Evolutionary conservation across 1,140 invertebrate genomes (phyloP).

Genomic region (Bombus superbus): DNA sequence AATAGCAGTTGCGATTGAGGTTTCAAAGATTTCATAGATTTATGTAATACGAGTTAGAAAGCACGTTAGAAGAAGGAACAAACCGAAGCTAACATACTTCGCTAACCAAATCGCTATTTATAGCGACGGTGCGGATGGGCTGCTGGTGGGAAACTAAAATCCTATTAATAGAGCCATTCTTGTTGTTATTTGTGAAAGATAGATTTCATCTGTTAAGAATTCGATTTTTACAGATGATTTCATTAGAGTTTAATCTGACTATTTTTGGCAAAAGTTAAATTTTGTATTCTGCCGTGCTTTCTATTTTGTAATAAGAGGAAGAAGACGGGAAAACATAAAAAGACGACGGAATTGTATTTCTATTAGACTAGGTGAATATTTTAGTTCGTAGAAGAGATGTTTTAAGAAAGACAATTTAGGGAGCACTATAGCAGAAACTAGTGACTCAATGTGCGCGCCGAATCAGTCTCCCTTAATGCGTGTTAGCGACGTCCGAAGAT

Average conservation of each 20-base stretch:
- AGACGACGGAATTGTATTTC: background rate
- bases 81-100: conserved; percentile 5
- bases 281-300: background rate
- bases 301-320: background rate
- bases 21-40: background rate
- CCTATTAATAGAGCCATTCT: conserved; percentile 31
- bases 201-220: background rate
- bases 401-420: background rate
- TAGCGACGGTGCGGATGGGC: conserved; percentile 5
- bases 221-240: background rate
- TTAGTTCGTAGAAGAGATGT: background rate
- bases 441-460: background rate
- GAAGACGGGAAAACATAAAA: no score
- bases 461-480: conserved; percentile 20
- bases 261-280: background rate
- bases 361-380: background rate
- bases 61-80: background rate
- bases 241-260: background rate
- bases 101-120: conserved; percentile 35
- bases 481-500: conserved; percentile 28
- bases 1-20: background rate
- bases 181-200: conserved; percentile 27
- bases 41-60: background rate
- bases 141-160: conserved; percentile 1
- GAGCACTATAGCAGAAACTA: conserved; percentile 6